Evolutionary conservation across 23 tunicate species (phyloP).

Genomic region (Corella eumyota): DNA sequence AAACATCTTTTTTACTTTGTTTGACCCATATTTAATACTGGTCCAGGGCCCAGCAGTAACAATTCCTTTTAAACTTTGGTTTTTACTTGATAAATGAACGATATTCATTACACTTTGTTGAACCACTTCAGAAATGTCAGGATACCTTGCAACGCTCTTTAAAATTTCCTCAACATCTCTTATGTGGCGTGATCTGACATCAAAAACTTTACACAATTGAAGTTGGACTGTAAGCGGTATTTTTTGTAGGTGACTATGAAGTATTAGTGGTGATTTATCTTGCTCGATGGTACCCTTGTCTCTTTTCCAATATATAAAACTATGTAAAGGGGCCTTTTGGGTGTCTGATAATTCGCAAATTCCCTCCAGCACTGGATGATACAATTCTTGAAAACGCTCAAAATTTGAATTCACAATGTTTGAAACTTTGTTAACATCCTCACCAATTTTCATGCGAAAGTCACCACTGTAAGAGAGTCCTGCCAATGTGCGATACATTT

Average conservation of each 20-base stretch:
- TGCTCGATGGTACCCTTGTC: constrained; percentile 19
- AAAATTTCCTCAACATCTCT: constrained; percentile 81
- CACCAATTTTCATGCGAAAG: constrained; percentile 79
- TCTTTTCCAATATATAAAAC: constrained; percentile 46
- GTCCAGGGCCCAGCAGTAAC: constrained; percentile 61
- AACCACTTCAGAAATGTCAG: constrained; percentile 48
- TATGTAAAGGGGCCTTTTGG: constrained; percentile 10
- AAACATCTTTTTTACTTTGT: constrained; percentile 58
- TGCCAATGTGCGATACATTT: constrained; percentile 51
- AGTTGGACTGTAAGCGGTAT: constrained; percentile 39
- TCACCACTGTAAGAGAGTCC: constrained; percentile 73
- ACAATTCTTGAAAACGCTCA: constrained; percentile 50
- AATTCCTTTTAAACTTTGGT: constrained; percentile 58
- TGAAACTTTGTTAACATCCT: constrained; percentile 60
- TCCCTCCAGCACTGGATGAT: constrained; percentile 57
- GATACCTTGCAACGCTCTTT: constrained; percentile 62
- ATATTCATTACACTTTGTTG: constrained; percentile 42
- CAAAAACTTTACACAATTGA: constrained; percentile 48
- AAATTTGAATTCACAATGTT: constrained; percentile 65
- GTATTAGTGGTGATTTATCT: constrained; percentile 50
- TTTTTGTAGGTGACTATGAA: constrained; percentile 30
- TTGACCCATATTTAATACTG: constrained; percentile 28
- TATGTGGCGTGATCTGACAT: constrained; percentile 51
- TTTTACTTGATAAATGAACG: constrained; percentile 32
- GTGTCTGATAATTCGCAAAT: constrained; percentile 24